Conservation (phyloP, 1,140 invertebrate species). For the Drosophila sp. region DNA sequence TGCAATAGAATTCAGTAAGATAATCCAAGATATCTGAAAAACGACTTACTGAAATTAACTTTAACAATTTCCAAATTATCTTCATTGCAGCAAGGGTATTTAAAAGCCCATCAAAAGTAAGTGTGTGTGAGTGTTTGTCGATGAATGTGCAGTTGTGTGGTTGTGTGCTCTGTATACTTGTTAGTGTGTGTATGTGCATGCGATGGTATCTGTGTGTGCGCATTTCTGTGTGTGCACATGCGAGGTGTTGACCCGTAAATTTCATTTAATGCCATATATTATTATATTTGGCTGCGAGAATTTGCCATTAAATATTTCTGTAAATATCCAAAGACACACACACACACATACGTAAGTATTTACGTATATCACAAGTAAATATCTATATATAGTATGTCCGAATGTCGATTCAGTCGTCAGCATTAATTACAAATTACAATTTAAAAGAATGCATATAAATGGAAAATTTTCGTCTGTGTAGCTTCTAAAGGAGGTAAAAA, state of each 20-base stretch:
- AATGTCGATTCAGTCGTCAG: constrained; percentile 13
- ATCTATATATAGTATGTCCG: constrained; percentile 16
- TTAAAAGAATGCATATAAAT: constrained; percentile 18
- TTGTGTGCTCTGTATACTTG: not conserved
- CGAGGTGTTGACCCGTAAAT: constrained; percentile 66
- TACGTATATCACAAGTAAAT: constrained; percentile 2
- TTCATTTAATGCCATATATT: constrained; percentile 64
- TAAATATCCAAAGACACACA: not conserved
- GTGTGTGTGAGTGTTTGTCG: not conserved
- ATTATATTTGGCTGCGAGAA: constrained; percentile 41
- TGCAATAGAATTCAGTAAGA: no score
- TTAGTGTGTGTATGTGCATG: not conserved
- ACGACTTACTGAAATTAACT: no score
- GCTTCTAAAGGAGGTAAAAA: not conserved
- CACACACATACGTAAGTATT: not conserved
- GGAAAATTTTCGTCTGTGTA: constrained; percentile 3
- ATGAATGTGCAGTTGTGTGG: not conserved
- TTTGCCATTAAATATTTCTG: constrained; percentile 37
- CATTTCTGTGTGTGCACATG: constrained; percentile 4
- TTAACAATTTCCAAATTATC: no score
- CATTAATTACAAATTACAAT: constrained; percentile 37
- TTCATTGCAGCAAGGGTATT: not conserved
- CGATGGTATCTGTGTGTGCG: not conserved
- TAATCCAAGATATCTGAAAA: no score
- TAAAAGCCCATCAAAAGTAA: not conserved